Evolutionary conservation across 2,797 vertebrate species (phyloP), one percentile per base, ranked within the genome.

Genomic region (Ibycter americanus): DNA sequence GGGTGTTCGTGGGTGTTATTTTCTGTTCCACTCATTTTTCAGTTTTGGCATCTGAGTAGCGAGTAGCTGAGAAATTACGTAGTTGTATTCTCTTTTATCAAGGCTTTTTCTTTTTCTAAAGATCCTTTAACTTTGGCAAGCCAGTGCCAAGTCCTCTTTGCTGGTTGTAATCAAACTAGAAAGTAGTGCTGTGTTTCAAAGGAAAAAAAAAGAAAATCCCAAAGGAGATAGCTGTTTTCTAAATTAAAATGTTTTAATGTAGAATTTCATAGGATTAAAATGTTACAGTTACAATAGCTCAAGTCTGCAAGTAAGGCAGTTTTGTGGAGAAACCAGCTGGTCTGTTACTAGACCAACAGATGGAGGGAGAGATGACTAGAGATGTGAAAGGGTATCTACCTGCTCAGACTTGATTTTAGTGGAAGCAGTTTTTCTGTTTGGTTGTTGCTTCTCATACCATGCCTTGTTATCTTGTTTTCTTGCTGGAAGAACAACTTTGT

Each of bases 261-360:
- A 23, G 55, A 36, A 56, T 85, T 76, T 61, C 11, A 1, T 10
- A 32, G 36, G 14, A 4, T 15, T 82, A 6, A 55, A 83, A 29
- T 2, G 4, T 5, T 76, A 4, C 0, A 8, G 13, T 61, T 73
- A 13, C 1, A 32, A 1, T 65, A 46, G 25, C 26, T 70, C 3
- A 55, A 26, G 8, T 4, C 27, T 58, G 1, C 14, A 25, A 58
- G 10, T 34, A 51, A 52, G 52, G 13, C 15, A 71, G 8, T 44
- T 83, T n/a, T 27, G 20, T 31, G 47, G 54, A 38, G 23, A 38
- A 82, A 12, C 8, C 18, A 32, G 4, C 11, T 78, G 40, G 2
- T 71, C 17, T 78, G 13, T 56, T 74, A 8, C 8, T 59, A 49
- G 34, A 17, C 11, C 9, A 9, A 3, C 11, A 70, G 49, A 32